Conservation (phyloP, 35 echinoderm and acorn worm species). For the Hemicentrotus pulcherrimus region DNA sequence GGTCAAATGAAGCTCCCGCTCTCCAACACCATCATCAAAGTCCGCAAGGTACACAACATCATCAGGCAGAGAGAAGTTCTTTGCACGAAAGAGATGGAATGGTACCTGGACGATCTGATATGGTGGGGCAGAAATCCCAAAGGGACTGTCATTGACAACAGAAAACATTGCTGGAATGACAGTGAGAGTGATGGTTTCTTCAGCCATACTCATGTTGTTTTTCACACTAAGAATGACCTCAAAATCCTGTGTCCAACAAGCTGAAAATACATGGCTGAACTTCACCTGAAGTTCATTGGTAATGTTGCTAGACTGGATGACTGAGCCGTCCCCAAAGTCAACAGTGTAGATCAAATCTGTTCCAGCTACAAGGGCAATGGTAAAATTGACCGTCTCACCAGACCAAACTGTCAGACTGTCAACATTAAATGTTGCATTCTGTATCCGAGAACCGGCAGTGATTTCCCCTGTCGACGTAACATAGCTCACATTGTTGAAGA, state of each 20-base stretch:
- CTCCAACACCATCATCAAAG: conserved; percentile 23
- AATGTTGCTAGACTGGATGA: too few species aligned
- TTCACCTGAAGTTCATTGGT: not conserved
- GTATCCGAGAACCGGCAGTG: not conserved
- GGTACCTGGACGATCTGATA: conserved; percentile 10
- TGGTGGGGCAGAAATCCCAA: not conserved
- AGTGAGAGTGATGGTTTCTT: not conserved
- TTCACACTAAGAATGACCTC: not conserved
- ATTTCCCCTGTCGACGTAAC: not conserved
- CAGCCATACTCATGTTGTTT: not conserved
- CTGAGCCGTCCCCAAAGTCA: not conserved
- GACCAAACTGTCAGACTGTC: not conserved
- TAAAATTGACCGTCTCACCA: not conserved
- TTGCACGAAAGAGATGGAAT: not conserved
- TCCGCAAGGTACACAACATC: conserved; percentile 8
- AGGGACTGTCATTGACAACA: not conserved
- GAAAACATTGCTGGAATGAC: conserved; percentile 26
- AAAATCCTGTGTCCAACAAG: not conserved
- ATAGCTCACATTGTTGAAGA: conserved; percentile 39
- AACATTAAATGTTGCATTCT: conserved; percentile 30
- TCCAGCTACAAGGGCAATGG: not conserved
- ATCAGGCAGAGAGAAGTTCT: not conserved
- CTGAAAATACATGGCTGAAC: not conserved
- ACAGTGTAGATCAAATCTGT: not conserved
- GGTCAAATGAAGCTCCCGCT: not conserved